Conservation (phyloP, 2,797 vertebrate species). For the Lacerta agilis region DNA sequence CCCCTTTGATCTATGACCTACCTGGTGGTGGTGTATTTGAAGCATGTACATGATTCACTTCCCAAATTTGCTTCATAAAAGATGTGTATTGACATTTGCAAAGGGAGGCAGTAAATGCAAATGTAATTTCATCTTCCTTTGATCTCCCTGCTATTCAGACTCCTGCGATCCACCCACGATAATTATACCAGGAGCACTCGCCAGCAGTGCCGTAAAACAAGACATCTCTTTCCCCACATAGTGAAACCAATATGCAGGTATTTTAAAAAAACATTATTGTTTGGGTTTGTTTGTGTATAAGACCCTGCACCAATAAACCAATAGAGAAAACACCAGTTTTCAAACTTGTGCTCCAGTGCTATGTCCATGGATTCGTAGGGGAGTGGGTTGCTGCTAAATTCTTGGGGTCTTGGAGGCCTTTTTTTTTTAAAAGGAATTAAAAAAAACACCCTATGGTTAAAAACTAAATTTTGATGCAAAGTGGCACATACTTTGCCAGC, state of each 20-base stretch:
- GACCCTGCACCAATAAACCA: neutral
- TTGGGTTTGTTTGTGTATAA: neutral
- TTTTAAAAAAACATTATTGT: slow-evolving; percentile 10
- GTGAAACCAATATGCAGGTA: neutral
- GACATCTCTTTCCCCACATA: neutral
- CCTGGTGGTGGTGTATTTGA: slow-evolving; percentile 2
- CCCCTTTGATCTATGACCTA: slow-evolving; percentile 23
- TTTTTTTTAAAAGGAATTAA: too few relatives aligned
- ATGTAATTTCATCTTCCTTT: slow-evolving; percentile 31
- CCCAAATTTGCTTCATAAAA: slow-evolving; percentile 22
- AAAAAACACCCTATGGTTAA: too few relatives aligned
- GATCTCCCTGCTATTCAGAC: slow-evolving; percentile 13
- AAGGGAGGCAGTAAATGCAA: slow-evolving; percentile 25
- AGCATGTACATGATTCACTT: slow-evolving; percentile 9
- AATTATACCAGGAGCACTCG: slow-evolving; percentile 9
- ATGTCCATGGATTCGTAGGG: too few relatives aligned
- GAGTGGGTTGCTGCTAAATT: too few relatives aligned
- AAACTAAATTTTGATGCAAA: too few relatives aligned
- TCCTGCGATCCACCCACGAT: slow-evolving; percentile 20
- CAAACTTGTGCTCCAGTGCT: neutral
- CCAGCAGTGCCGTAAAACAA: slow-evolving; percentile 3
- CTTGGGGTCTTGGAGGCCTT: too few relatives aligned
- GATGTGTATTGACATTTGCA: slow-evolving; percentile 24
- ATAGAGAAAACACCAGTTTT: neutral
- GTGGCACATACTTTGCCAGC: too few relatives aligned